Evolutionary conservation across 2,888 invertebrate genomes (phyloP).

Genomic region (Limnephilus auricula): DNA sequence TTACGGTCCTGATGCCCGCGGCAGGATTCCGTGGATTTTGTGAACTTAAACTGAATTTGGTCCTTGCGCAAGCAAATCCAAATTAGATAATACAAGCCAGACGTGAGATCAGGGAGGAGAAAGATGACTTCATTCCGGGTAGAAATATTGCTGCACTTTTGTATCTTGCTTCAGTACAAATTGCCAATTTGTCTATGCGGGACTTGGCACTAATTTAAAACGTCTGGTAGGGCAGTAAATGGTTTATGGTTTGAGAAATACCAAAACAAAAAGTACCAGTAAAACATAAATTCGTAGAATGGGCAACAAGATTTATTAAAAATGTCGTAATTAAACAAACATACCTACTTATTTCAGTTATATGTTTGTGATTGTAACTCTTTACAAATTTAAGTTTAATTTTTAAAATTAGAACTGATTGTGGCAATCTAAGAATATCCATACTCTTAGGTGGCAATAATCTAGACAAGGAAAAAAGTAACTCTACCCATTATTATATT

Average conservation of each 20-base stretch:
- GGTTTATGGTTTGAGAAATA: not conserved
- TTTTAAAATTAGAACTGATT: too few species aligned
- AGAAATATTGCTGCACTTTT: not conserved
- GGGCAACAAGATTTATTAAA: not conserved
- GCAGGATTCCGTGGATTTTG: slow-evolving; percentile 22
- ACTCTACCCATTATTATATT: too few species aligned
- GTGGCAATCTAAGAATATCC: too few species aligned
- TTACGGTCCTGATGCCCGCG: slow-evolving; percentile 12
- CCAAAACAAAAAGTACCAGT: not conserved
- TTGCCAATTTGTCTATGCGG: not conserved
- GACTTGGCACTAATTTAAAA: not conserved
- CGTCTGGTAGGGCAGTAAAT: not conserved
- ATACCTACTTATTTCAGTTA: too few species aligned
- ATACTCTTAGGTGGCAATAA: too few species aligned
- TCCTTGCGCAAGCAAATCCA: slow-evolving; percentile 37
- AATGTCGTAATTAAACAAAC: not conserved
- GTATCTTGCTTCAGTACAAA: not conserved
- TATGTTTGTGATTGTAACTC: too few species aligned
- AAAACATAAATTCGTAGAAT: not conserved
- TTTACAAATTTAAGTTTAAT: too few species aligned
- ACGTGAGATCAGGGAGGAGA: not conserved
- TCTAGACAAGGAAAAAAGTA: too few species aligned
- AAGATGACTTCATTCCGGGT: not conserved
- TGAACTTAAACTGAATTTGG: slow-evolving; percentile 33
- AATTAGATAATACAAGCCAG: slow-evolving; percentile 37